Conservation (phyloP, 2,113 vertebrate genomes). For the Hippocampus abdominalis region DNA sequence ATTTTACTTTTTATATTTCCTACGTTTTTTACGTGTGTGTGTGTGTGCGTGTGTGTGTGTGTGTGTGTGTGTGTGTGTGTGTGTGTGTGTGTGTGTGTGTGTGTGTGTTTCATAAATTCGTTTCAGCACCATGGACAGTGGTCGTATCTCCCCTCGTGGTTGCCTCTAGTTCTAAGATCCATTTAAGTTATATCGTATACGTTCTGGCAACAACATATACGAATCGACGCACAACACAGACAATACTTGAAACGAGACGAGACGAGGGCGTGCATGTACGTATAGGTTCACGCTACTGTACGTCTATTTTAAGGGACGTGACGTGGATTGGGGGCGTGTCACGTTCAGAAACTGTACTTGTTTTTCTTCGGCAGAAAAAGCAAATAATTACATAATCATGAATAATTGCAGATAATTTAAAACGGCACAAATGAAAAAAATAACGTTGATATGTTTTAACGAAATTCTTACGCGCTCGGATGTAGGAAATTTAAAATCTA, state of each 20-base stretch:
- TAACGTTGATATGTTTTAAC: neutral
- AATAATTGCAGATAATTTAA: neutral
- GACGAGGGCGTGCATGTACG: neutral
- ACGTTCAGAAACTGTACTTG: neutral
- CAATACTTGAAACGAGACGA: neutral
- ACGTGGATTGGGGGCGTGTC: neutral
- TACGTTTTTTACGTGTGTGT: neutral
- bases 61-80: neutral
- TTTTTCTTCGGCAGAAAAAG: neutral
- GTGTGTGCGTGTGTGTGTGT: too few species aligned
- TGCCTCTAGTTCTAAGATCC: neutral
- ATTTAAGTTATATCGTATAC: neutral
- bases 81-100: neutral
- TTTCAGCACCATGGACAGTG: slow-evolving; percentile 79
- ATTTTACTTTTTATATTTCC: neutral
- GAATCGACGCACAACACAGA: neutral
- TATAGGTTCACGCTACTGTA: neutral
- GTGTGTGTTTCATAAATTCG: neutral
- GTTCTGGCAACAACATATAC: neutral
- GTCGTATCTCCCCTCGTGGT: neutral
- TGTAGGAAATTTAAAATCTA: neutral
- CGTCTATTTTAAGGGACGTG: neutral
- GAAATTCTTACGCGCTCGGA: neutral
- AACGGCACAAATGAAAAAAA: neutral
- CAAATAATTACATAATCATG: neutral